A percentile compares a stretch with the other conserved stretches of the same genome.
These are phyloP conservation scores for Cricetomys ansorgei DNA, from an alignment of 2,113 vertebrate species.

Conservation along the genomic window DNA sequence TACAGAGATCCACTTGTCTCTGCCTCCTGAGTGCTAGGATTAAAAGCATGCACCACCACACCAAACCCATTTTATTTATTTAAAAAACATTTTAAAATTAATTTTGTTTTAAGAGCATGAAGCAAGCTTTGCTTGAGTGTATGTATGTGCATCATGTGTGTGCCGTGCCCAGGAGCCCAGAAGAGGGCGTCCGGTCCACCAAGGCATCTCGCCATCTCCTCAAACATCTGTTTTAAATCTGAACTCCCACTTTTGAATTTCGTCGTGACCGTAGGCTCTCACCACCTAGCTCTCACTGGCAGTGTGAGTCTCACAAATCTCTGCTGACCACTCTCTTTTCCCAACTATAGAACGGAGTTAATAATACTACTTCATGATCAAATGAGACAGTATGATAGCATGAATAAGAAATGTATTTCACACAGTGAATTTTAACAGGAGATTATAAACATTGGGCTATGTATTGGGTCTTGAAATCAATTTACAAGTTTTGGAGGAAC, in stretches of 20 bases:
- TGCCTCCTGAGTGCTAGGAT: neutral
- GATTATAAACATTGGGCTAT: neutral
- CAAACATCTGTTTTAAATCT: neutral
- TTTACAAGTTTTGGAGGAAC: neutral
- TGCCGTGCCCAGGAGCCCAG: neutral
- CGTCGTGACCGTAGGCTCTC: fast-evolving
- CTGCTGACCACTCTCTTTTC: neutral
- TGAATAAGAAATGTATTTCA: constrained; percentile 22
- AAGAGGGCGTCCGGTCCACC: neutral
- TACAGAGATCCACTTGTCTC: neutral
- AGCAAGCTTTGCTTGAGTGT: neutral
- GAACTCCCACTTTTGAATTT: neutral
- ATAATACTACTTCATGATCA: constrained; percentile 2
- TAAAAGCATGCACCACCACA: neutral
- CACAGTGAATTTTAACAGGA: neutral
- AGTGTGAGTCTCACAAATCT: neutral
- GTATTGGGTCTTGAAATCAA: neutral
- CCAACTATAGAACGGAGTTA: neutral
- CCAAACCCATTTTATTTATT: neutral
- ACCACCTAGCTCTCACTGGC: neutral
- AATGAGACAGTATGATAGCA: neutral
- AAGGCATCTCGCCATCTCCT: neutral
- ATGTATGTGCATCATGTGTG: neutral
- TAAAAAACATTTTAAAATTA: neutral
- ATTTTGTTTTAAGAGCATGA: neutral